Base-by-base conservation (phyloP, 2,888 invertebrate species). In the Dorcus parallelipipedus region DNA sequence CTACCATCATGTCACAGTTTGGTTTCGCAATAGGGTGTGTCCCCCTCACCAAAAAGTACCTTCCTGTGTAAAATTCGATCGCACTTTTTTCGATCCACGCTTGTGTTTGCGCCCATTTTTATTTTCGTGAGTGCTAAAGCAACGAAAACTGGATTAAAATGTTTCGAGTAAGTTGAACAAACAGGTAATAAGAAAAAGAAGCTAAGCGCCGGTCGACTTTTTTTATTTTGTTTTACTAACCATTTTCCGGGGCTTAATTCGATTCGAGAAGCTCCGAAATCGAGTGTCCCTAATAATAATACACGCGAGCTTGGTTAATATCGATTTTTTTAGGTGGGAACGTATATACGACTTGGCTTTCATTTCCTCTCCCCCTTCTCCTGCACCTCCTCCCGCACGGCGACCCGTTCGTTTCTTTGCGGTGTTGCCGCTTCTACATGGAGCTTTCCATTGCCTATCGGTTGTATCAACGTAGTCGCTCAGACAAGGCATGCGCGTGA, bases 361-460 rank as follows among this genome's bases (percentile, higher is more conserved):
- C 59, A 42, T 49, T 23, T 51, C 54, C 43, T 48, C 53, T 40
- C 56, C 14, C 49, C 59, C 54, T 59, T 49, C 53, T 14, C 17
- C 40, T 51, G 20, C 45, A 69, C 68, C 68, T 63, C 68, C 68
- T 63, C 58, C 63, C 65, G 59, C 64, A 68, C 65, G 26, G 67
- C 50, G 61, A 48, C 58, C 64, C 61, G 52, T 50, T 49, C 63
- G 55, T 61, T 66, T 60, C 60, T 49, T 38, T 50, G 70, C 73
- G 64, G 61, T 65, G 76, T 76, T 74, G 75, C 73, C 74, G 68
- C 64, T 62, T 69, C 63, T 67, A 67, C 71, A 63, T 67, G 64
- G 70, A 70, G 72, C 73, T 73, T 73, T 75, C 71, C 72, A 72
- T 69, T 71, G 55, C 59, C 71, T 68, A 69, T 69, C 68, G 67